phyloP scores from a whole-genome alignment of 2,113 vertebrate genomes.

The Mystacornis crossleyi region DNA sequence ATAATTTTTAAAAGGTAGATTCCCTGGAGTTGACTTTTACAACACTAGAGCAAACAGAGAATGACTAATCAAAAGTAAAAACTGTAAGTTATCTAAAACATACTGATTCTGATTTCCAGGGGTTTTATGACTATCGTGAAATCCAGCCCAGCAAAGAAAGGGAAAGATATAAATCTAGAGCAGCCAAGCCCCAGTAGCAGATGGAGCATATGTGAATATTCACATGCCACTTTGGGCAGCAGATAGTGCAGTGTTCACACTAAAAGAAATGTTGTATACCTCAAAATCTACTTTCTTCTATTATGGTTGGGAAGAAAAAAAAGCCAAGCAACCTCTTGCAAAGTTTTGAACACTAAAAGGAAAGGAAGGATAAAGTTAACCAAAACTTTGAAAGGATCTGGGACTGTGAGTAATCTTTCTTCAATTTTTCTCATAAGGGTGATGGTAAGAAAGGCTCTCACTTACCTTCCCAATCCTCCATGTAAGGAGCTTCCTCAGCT shows the following conservation, averaged over 20 bases:
- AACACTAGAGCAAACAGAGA: slow-evolving; percentile 19
- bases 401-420: not conserved
- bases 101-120: slow-evolving; percentile 1
- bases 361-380: not conserved
- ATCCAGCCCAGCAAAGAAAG: slow-evolving; percentile 21
- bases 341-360: not conserved
- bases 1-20: slow-evolving; percentile 18
- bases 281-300: not conserved
- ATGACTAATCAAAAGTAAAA: slow-evolving; percentile 31
- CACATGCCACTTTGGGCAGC: not conserved
- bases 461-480: slow-evolving; percentile 86
- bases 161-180: slow-evolving; percentile 22
- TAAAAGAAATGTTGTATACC: not conserved
- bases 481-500: slow-evolving; percentile 87
- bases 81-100: not conserved
- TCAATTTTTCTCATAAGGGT: not conserved
- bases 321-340: not conserved
- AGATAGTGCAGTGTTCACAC: not conserved
- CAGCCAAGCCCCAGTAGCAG: slow-evolving; percentile 42
- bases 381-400: not conserved
- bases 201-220: slow-evolving; percentile 14
- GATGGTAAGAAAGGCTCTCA: not conserved
- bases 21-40: not conserved
- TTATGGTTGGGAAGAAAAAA: not conserved
- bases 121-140: not conserved